Base-by-base conservation (phyloP, 2,797 vertebrate genomes). In the Smutsia gigantea region DNA sequence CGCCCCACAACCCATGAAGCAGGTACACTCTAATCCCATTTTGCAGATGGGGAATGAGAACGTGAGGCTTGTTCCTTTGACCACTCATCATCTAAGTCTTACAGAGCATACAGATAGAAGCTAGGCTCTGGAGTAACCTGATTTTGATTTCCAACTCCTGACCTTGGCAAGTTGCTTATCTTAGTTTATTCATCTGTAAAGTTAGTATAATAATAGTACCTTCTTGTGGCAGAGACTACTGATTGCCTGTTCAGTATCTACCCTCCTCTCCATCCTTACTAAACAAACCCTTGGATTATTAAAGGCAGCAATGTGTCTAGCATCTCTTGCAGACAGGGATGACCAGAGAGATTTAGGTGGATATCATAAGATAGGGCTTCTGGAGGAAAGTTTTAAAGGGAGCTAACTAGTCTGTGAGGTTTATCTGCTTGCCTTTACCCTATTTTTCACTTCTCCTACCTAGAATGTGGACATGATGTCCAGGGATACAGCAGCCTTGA, bases 21-120 rank as follows among this genome's bases (percentile, higher is more conserved):
- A 29, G 66, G 42, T 19, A 3, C 25, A 3, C 25, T 11, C 19
- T 5, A 15, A 37, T 8, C 53, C 39, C 9, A 25, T 29, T 17
- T 42, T 19, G 9, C 17, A 13, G 10, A 59, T 2, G 29, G 18
- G 37, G 37, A 17, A 34, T 0, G 2, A 75, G 14, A n/a, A 8
- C 51, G 1, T 14, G 31, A 23, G 4, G 4, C 34, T 19, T 13
- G 1, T 1, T 2, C 25, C 25, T 57, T 11, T 4, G 39, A 19
- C 12, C 13, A 4, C 29, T 13, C 64, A 12, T 10, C 17, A 18
- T 12, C 18, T 51, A 15, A 10, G 49, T 5, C 57, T 89, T 37
- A 2, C 1, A 3, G 23, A 79, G 14, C 34, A 11, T 1, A 4
- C 8, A 11, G 12, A 55, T 4, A 49, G 34, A 25, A 39, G 31